Conservation (phyloP, 1,140 invertebrate genomes). For the Hetaerina americana region DNA sequence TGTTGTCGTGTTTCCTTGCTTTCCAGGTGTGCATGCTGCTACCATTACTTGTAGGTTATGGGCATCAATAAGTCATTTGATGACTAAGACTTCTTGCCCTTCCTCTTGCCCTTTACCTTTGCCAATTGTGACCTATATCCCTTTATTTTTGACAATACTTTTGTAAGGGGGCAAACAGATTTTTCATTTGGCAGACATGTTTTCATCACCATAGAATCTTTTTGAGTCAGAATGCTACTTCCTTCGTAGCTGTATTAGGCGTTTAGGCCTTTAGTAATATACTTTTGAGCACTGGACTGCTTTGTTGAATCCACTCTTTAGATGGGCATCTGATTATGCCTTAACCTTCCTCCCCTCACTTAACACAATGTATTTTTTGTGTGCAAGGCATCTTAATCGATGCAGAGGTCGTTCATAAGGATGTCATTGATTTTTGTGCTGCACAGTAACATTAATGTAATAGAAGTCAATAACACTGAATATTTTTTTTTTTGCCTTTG, state of each 20-base stretch:
- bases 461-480: not conserved
- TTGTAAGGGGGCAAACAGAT: not conserved
- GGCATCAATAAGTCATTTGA: constrained; percentile 11
- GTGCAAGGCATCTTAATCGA: not conserved
- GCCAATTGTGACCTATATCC: not conserved
- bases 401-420: not conserved
- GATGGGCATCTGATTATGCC: not conserved
- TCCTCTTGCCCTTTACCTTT: constrained; percentile 1
- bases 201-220: not conserved
- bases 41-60: constrained; percentile 15
- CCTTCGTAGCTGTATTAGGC: not conserved
- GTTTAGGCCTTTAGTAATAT: not conserved
- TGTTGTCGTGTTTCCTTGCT: constrained; percentile 14
- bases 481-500: not conserved
- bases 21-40: constrained; percentile 19
- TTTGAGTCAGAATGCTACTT: not conserved
- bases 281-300: not conserved
- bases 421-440: not conserved
- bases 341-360: too few species aligned
- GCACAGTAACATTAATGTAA: not conserved
- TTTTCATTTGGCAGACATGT: not conserved
- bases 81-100: constrained; percentile 12
- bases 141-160: not conserved
- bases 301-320: not conserved
- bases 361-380: not conserved